Conservation (phyloP, 2,113 vertebrate genomes). For the Jaculus jaculus region DNA sequence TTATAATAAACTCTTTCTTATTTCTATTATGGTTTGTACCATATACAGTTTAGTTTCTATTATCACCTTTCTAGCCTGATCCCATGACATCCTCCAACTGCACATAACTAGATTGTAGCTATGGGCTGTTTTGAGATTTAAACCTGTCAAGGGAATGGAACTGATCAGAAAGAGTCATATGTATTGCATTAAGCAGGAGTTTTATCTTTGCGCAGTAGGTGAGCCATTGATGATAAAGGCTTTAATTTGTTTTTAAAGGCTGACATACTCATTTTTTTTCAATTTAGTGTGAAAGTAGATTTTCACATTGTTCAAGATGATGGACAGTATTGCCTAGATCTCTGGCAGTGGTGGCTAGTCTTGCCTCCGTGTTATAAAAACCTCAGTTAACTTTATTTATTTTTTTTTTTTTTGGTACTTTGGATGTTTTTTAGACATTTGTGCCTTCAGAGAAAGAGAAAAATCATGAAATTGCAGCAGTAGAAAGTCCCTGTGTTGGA, state of each 20-base stretch:
- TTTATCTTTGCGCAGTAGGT: background rate
- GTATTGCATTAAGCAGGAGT: background rate
- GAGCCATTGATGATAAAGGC: background rate
- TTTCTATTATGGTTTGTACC: background rate
- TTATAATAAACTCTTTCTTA: background rate
- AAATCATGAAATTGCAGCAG: background rate
- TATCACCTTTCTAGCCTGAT: background rate
- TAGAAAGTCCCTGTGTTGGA: background rate
- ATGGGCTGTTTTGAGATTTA: fast-evolving
- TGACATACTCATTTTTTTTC: background rate
- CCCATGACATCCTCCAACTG: no score
- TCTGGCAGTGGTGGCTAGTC: background rate
- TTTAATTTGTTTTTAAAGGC: background rate
- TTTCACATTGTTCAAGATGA: background rate
- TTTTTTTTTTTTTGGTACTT: constrained; percentile 26
- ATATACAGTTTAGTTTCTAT: background rate
- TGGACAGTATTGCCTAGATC: background rate
- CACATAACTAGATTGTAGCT: fast-evolving
- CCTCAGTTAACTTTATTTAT: background rate
- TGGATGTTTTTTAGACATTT: constrained; percentile 59
- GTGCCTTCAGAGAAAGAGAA: constrained; percentile 41
- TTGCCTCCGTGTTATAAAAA: background rate
- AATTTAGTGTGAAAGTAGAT: background rate
- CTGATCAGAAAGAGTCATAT: background rate
- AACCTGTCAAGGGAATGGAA: fast-evolving